Evolutionary conservation across 2,113 vertebrate species (phyloP), one percentile per base, ranked within the genome.

Genomic region (Paradisaea rubra): DNA sequence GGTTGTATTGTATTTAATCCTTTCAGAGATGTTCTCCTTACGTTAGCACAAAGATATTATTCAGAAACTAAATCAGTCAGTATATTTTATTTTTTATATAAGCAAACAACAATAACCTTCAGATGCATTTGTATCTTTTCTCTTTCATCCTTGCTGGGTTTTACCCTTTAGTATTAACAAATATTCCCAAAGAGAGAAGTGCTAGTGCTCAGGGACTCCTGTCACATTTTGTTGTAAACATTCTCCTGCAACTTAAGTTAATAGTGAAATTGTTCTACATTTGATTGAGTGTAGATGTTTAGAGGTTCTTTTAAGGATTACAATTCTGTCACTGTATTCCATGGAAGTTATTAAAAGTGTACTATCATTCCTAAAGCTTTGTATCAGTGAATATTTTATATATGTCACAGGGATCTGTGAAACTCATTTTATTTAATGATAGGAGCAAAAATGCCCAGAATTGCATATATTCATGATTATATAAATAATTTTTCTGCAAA

Each of bases 211-310:
- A 74, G 53, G 65, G 77, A 94, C 72, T 94, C 63, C 20, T 56
- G 69, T 84, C 41, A 31, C 39, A 39, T 84, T 72, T 77, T 77
- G 37, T 81, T 94, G 79, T 97, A 93, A 93, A 94, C 44, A 96
- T 45, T 52, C 81, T 95, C 53, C 59, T 84, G 37, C 66, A 77
- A 47, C 33, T 81, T 81, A 93, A 81, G 60, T 72, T 88, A 91
- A 70, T 31, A 73, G 47, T 79, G 54, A 81, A 93, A 71, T 86
- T 81, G 5, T 24, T 93, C 77, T 70, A 23, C 63, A 74, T 95
- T 95, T 92, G 88, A 65, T 94, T 93, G 47, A 93, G 87, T 1
- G 7, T 53, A 47, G 22, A 47, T 68, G 27, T 78, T 86, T 76
- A 39, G 53, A 68, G 42, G 41, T 45, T 56, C 65, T 91, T 82